Evolutionary conservation across 2,113 vertebrate species (phyloP).

Genomic region (Corydoras sp.): DNA sequence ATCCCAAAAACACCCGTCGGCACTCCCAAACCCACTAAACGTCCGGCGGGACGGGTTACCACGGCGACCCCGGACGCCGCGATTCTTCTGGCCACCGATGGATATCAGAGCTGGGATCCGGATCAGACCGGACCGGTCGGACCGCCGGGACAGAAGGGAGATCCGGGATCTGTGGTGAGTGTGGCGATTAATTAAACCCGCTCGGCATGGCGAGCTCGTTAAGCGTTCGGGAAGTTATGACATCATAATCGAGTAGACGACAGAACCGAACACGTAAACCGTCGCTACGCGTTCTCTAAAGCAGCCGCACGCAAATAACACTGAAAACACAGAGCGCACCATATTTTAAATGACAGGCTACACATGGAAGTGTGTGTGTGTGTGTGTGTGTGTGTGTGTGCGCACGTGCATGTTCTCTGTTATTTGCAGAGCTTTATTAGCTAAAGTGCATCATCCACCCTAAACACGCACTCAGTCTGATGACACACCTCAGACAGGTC

Average conservation of each 20-base stretch:
- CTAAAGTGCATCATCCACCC: slow-evolving; percentile 16
- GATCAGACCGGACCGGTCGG: slow-evolving; percentile 73
- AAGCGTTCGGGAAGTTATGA: too few species aligned
- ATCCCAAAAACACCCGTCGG: slow-evolving; percentile 37
- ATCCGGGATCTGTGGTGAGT: slow-evolving; percentile 77
- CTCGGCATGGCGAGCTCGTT: too few species aligned
- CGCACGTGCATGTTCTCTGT: slow-evolving; percentile 31
- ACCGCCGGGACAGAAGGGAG: slow-evolving; percentile 79
- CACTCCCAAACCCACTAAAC: slow-evolving; percentile 48
- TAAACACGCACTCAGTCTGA: slow-evolving; percentile 19
- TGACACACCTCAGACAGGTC: slow-evolving; percentile 28
- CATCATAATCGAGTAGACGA: too few species aligned
- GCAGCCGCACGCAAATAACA: not conserved
- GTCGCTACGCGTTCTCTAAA: slow-evolving; percentile 1
- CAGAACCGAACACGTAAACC: too few species aligned
- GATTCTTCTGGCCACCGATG: slow-evolving; percentile 65
- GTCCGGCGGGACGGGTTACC: slow-evolving; percentile 36
- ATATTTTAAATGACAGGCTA: not conserved
- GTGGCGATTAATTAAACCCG: not conserved
- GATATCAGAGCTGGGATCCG: slow-evolving; percentile 70
- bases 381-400: slow-evolving; percentile 22
- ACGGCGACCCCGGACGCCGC: slow-evolving; percentile 53
- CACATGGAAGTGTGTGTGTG: slow-evolving; percentile 21
- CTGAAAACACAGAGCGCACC: not conserved
- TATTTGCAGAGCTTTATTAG: slow-evolving; percentile 39